A percentile compares a stretch with the other conserved stretches of the same genome.
Conservation (phyloP, 2,888 invertebrate genomes). For the Altica lythri region DNA sequence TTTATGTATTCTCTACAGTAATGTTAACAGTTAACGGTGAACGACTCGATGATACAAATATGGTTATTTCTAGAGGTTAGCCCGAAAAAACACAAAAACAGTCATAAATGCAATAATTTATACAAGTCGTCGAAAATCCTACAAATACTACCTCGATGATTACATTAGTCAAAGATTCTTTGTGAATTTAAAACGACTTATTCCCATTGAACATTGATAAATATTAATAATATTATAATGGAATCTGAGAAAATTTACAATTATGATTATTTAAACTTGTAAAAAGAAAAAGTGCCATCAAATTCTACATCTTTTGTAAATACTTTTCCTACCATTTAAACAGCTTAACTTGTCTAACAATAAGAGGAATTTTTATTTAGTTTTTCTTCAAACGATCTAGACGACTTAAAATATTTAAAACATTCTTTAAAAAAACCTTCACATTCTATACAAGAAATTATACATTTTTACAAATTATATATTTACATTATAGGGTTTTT, state of each 20-base stretch:
- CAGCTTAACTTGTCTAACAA: slow-evolving; percentile 24
- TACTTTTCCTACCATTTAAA: slow-evolving; percentile 32
- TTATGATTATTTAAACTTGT: slow-evolving; percentile 45
- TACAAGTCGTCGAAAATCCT: slow-evolving; percentile 22
- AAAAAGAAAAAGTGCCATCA: slow-evolving; percentile 48
- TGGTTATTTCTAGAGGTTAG: slow-evolving; percentile 46
- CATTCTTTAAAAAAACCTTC: slow-evolving; percentile 42
- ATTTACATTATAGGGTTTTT: slow-evolving; percentile 32
- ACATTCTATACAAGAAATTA: slow-evolving; percentile 42
- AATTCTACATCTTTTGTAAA: slow-evolving; percentile 48
- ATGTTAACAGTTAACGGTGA: slow-evolving; percentile 35
- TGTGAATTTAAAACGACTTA: slow-evolving; percentile 23
- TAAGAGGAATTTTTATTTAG: slow-evolving; percentile 15
- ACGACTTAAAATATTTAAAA: slow-evolving; percentile 32
- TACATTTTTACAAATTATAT: slow-evolving; percentile 39
- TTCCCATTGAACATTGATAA: slow-evolving; percentile 36
- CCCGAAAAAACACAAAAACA: slow-evolving; percentile 51
- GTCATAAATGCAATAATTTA: slow-evolving; percentile 50
- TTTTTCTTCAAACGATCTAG: slow-evolving; percentile 32
- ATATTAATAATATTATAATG: slow-evolving; percentile 43
- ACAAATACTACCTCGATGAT: not conserved
- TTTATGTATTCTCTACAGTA: slow-evolving; percentile 43
- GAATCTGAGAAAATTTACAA: slow-evolving; percentile 50
- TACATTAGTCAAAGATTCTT: not conserved
- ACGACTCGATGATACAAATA: slow-evolving; percentile 39